Conservation (phyloP, 92 coral and sea anemone species). For the Plumapathes pennacea region DNA sequence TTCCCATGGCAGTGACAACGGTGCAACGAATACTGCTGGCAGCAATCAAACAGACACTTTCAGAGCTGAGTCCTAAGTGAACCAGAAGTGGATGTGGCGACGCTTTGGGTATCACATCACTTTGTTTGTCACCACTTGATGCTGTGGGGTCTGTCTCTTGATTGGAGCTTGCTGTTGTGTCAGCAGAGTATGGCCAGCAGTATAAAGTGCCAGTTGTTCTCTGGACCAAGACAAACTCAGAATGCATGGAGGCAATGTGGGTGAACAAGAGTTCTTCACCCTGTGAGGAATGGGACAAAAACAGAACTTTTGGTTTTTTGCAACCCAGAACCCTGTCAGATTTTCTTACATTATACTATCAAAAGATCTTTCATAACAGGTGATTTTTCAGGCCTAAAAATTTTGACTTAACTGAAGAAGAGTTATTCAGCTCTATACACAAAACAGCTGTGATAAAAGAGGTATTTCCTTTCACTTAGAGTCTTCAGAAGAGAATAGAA, state of each 20-base stretch:
- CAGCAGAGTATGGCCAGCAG: slow-evolving; percentile 72
- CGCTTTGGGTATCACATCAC: slow-evolving; percentile 50
- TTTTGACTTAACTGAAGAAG: no score
- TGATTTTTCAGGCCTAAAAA: no score
- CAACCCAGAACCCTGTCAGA: no score
- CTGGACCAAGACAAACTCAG: slow-evolving; percentile 79
- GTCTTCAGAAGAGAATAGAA: no score
- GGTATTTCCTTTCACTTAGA: no score
- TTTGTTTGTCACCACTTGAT: background rate
- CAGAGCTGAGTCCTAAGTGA: slow-evolving; percentile 45
- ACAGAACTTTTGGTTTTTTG: no score
- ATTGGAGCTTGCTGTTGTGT: slow-evolving; percentile 18
- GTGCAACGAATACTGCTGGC: slow-evolving; percentile 75
- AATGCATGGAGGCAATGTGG: slow-evolving; percentile 71
- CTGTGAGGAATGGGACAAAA: slow-evolving; percentile 37
- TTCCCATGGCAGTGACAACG: slow-evolving; percentile 79
- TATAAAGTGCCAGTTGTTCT: slow-evolving; percentile 68
- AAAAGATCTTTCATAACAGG: no score
- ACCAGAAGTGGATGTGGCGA: slow-evolving; percentile 66
- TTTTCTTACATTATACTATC: no score
- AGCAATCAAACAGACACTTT: slow-evolving; percentile 52
- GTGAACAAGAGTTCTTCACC: slow-evolving; percentile 64
- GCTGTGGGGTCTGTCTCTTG: slow-evolving; percentile 5
- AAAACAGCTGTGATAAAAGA: no score
- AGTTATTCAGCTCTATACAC: no score